phyloP scores from a whole-genome alignment of 1,140 invertebrate species.

The Bombus waltoni region DNA sequence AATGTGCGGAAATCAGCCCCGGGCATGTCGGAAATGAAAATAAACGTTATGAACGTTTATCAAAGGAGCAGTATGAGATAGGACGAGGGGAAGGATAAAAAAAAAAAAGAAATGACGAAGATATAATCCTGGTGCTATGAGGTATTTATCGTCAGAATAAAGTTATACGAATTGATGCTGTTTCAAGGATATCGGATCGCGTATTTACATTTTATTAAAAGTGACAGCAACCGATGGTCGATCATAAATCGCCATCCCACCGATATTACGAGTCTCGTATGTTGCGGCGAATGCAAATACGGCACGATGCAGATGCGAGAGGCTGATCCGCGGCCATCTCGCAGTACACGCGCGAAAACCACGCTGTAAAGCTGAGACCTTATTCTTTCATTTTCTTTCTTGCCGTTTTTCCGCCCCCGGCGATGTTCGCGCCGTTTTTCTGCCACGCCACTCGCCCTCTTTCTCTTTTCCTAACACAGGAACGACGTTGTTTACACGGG shows the following conservation, averaged over 20 bases:
- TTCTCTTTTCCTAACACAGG: neutral
- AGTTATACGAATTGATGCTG: slow-evolving; percentile 57
- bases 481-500: slow-evolving; percentile 56
- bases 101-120: no score
- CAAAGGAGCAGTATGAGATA: neutral
- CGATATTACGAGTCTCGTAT: slow-evolving; percentile 60
- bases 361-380: slow-evolving; percentile 55
- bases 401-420: neutral
- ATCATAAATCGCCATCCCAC: slow-evolving; percentile 61
- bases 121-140: neutral
- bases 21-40: neutral
- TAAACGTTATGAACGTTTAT: slow-evolving; percentile 22
- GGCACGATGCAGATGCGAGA: slow-evolving; percentile 51
- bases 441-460: neutral
- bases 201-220: slow-evolving; percentile 73
- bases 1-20: no score
- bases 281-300: slow-evolving; percentile 33
- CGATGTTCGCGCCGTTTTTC: neutral
- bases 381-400: slow-evolving; percentile 49
- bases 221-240: slow-evolving; percentile 51
- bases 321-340: slow-evolving; percentile 49
- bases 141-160: slow-evolving; percentile 26
- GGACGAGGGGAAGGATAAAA: rapidly evolving
- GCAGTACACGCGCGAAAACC: slow-evolving; percentile 19
- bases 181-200: slow-evolving; percentile 40